Evolutionary conservation across 2,113 vertebrate genomes (phyloP).

Genomic region (Hylia prasina): DNA sequence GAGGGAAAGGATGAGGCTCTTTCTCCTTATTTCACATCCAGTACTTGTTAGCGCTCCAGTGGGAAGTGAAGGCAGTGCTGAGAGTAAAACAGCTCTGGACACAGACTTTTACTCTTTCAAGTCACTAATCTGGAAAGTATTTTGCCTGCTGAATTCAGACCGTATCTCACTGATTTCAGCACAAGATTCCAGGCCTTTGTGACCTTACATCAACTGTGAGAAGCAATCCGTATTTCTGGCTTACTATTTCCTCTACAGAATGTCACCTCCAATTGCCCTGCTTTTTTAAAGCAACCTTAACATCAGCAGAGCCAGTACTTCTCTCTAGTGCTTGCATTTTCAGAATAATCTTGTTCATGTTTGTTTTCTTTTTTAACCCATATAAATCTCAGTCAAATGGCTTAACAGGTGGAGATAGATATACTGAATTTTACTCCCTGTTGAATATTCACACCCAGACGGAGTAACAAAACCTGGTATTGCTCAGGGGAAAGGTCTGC

Average conservation of each 20-base stretch:
- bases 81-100: background rate
- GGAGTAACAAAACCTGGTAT: background rate
- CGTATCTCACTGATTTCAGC: background rate
- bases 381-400: background rate
- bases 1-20: background rate
- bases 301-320: background rate
- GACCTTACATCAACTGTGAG: background rate
- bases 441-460: fast-evolving
- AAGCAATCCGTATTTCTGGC: fast-evolving
- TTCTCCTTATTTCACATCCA: background rate
- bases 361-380: background rate
- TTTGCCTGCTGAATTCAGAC: background rate
- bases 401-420: fast-evolving
- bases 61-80: background rate
- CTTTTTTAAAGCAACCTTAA: background rate
- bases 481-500: background rate
- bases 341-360: background rate
- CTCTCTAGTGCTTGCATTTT: background rate
- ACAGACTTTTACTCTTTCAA: fast-evolving
- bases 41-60: background rate
- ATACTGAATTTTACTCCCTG: background rate
- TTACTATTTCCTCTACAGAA: background rate
- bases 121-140: background rate
- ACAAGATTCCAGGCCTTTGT: background rate
- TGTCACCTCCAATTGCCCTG: background rate